Percentiles rank a stretch among this genome's conserved stretches.
Conservation (phyloP, 2,888 invertebrate species). For the Metallyticus violacea region DNA sequence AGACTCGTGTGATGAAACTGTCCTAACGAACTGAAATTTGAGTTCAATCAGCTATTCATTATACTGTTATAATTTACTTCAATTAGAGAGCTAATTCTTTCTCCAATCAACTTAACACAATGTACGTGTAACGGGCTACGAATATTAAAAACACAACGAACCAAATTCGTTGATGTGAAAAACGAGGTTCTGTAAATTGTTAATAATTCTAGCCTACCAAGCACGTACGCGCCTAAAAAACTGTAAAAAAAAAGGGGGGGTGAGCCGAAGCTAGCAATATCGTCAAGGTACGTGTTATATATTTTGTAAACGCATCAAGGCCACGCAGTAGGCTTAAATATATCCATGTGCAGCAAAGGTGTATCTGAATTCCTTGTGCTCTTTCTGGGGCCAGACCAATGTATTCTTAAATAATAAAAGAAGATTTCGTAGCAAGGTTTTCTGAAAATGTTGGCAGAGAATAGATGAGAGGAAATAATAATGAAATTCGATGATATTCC, state of each 20-base stretch:
- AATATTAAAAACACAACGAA: background rate
- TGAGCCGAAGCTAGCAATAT: background rate
- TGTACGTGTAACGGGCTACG: background rate
- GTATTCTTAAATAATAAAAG: no score
- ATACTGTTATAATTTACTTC: background rate
- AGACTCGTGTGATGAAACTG: background rate
- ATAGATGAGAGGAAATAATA: no score
- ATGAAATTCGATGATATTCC: no score
- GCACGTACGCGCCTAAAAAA: background rate
- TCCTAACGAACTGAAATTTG: constrained; percentile 1
- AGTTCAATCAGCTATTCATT: constrained; percentile 9
- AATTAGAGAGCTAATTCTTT: background rate
- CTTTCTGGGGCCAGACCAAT: no score
- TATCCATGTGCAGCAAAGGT: no score
- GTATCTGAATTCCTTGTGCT: no score
- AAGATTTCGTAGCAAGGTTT: no score
- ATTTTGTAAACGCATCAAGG: background rate
- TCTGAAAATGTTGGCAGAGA: no score
- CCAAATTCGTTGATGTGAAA: background rate
- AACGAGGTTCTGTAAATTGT: background rate
- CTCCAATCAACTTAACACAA: background rate
- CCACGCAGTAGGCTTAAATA: no score
- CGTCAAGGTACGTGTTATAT: background rate
- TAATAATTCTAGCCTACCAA: background rate
- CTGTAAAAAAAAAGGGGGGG: background rate